Conservation (phyloP, 2,888 invertebrate species). For the Aspidapion aeneum region DNA sequence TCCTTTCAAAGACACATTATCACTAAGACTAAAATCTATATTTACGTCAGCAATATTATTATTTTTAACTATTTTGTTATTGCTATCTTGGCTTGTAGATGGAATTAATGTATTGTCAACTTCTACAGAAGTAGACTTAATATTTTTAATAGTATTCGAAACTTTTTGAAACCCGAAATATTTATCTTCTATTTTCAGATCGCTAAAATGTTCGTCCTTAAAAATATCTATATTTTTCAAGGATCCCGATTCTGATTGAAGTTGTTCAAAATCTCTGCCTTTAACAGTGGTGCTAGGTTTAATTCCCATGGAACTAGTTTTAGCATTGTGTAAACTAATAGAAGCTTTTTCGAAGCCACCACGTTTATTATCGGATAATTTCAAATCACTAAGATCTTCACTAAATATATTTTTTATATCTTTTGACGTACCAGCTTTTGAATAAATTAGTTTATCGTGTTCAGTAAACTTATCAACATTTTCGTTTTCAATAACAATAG, state of each 20-base stretch:
- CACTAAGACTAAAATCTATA: no score
- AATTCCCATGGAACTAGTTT: no score
- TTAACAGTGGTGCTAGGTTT: no score
- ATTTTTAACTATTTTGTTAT: no score
- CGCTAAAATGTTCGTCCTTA: conserved; percentile 18
- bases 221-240: no score
- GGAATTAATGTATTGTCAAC: no score
- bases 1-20: no score
- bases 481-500: neutral
- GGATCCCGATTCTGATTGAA: no score
- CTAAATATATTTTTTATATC: conserved; percentile 14
- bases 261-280: no score
- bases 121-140: no score
- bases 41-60: no score
- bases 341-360: neutral
- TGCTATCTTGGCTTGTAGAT: no score
- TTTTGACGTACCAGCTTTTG: neutral
- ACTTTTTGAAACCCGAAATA: neutral
- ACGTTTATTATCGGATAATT: neutral
- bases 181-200: conserved; percentile 8
- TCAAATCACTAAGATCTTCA: conserved; percentile 13
- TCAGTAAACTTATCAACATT: neutral
- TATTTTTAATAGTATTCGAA: neutral
- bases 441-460: neutral
- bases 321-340: neutral